Percentiles rank a stretch among this genome's conserved stretches.
These are phyloP conservation scores for Tursiops truncatus DNA, from an alignment of 2,113 vertebrate genomes.

Conservation along the genomic window DNA sequence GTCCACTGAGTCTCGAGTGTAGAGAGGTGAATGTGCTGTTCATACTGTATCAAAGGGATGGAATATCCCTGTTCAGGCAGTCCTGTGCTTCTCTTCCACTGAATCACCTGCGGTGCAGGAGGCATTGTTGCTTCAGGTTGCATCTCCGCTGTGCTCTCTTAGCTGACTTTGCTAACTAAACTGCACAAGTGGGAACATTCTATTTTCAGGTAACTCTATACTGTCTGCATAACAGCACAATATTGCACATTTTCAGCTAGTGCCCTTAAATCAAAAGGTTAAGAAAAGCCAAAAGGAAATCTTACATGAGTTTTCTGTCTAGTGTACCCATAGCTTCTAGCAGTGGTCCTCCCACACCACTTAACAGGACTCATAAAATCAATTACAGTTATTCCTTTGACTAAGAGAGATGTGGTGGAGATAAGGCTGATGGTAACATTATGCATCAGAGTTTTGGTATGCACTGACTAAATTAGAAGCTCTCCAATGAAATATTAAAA, in stretches of 20 bases:
- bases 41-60: background rate
- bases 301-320: background rate
- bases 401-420: background rate
- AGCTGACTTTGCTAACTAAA: background rate
- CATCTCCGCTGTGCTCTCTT: background rate
- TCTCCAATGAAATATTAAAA: constrained; percentile 47
- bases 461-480: constrained; percentile 53
- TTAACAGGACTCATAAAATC: background rate
- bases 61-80: background rate
- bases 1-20: background rate
- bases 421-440: background rate
- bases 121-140: background rate
- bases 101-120: background rate
- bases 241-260: background rate
- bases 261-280: background rate
- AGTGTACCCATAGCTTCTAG: background rate
- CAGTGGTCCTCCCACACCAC: background rate
- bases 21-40: background rate
- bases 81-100: background rate
- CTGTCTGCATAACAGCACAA: background rate
- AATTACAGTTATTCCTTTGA: background rate
- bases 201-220: background rate
- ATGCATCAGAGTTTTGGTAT: constrained; percentile 22
- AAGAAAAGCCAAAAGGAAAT: constrained; percentile 4
- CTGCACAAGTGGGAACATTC: background rate